phyloP scores from a whole-genome alignment of 2,888 invertebrate species.

The Mechanitis mazaeus region DNA sequence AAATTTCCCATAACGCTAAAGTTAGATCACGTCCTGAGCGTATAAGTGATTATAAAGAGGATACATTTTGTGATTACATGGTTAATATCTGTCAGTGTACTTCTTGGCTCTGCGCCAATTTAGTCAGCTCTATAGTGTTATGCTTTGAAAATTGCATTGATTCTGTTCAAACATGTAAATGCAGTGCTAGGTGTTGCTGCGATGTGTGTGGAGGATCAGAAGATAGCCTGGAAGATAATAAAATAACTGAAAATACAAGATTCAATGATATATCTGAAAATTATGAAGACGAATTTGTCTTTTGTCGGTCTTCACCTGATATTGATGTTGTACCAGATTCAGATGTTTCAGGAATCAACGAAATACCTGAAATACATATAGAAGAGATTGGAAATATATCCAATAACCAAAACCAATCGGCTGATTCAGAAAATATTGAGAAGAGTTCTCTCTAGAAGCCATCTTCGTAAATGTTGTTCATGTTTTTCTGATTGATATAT shows the following conservation, averaged over 20 bases:
- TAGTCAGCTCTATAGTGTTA: neutral
- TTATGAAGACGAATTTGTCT: neutral
- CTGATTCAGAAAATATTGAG: too few species aligned
- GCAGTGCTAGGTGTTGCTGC: neutral
- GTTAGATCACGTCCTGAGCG: neutral
- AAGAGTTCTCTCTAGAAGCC: too few species aligned
- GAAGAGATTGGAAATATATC: too few species aligned
- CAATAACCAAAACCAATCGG: too few species aligned
- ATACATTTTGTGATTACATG: neutral
- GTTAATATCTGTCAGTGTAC: slow-evolving; percentile 1
- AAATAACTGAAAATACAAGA: neutral
- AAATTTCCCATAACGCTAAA: neutral
- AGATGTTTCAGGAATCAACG: too few species aligned
- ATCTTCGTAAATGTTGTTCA: too few species aligned
- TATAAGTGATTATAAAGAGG: neutral
- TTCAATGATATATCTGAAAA: neutral
- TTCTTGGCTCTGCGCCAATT: neutral
- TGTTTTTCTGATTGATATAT: too few species aligned
- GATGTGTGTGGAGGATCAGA: neutral
- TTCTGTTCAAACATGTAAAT: neutral
- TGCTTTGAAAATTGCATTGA: neutral
- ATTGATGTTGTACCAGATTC: too few species aligned
- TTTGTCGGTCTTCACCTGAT: too few species aligned
- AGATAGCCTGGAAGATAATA: neutral
- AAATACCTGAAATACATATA: too few species aligned